Conservation (phyloP, 2,888 invertebrate genomes). For the Stenotaenia linearis region DNA sequence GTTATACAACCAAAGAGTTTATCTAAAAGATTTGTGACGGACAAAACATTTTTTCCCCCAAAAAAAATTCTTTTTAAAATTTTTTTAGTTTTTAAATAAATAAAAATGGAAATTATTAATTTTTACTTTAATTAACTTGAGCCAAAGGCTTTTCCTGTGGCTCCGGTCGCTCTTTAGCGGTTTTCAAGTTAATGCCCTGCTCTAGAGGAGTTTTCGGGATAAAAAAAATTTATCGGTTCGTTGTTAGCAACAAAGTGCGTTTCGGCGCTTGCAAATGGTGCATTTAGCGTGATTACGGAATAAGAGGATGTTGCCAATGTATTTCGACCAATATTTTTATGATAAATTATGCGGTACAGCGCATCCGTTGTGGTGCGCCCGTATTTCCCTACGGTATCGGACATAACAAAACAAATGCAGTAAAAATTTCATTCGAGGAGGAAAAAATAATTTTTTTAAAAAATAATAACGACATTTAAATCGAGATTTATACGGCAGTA, state of each 20-base stretch:
- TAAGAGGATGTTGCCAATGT: neutral
- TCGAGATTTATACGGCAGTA: neutral
- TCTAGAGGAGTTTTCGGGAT: neutral
- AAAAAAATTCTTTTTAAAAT: neutral
- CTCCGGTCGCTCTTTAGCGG: neutral
- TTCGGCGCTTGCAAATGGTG: neutral
- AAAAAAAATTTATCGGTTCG: neutral
- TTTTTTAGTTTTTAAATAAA: neutral
- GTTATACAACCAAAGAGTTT: constrained; percentile 14
- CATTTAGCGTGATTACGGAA: neutral
- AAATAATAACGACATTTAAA: neutral
- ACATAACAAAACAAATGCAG: no score
- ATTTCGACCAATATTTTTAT: no score
- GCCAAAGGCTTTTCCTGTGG: constrained; percentile 3
- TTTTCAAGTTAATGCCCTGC: neutral
- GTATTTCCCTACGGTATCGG: no score
- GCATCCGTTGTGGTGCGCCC: no score
- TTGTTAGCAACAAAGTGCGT: neutral
- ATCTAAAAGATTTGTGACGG: neutral
- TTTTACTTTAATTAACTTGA: neutral
- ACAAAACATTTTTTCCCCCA: no score
- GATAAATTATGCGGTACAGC: no score
- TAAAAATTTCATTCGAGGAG: no score
- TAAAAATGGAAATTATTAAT: neutral
- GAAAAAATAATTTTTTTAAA: no score